Base-by-base conservation (phyloP, 2,888 invertebrate genomes). In the Choreutis nemorana region DNA sequence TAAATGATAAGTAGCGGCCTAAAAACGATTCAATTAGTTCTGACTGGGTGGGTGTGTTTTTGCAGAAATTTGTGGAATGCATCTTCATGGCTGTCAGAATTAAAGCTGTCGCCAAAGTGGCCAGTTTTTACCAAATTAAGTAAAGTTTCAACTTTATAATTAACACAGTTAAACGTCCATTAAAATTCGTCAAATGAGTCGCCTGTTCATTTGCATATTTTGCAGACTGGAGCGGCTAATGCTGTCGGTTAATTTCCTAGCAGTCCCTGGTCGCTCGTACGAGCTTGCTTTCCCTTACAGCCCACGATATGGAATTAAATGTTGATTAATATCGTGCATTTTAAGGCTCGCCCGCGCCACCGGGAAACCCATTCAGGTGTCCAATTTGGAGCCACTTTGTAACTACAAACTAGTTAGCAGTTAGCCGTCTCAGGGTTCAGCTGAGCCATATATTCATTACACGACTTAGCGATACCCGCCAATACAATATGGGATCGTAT, bases 181-280 rank as follows among this genome's bases (percentile, higher is more conserved):
- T 72, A 66, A 72, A 72, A 67, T 71, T 71, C 57, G 66, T 66
- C 64, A 70, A 72, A 71, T 70, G 62, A 67, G 67, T 68, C 56
- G 55, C 55, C 58, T 52, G 55, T 58, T 58, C 66, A 71, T 73
- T 71, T 67, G 63, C 73, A 75, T 71, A 73, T 68, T 72, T 70
- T 57, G 64, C 59, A 51, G 51, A 53, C 55, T 49, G 45, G 52
- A 54, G 50, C 44, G 60, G 56, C 55, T 59, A 62, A 60, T 49
- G 48, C 45, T 50, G 53, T 47, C 44, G 54, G 62, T 63, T 71
- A 64, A 67, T 71, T 70, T 64, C 48, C 54, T 58, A 55, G 55
- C 49, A 56, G 60, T 73, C 75, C 72, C 75, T 39, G 35, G 58
- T 42, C 50, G 58, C 41, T 53, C 62, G 62, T 70, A 56, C 51